Evolutionary conservation across 2,113 vertebrate genomes (phyloP).

Genomic region (Rhegmatorhina hoffmannsi): DNA sequence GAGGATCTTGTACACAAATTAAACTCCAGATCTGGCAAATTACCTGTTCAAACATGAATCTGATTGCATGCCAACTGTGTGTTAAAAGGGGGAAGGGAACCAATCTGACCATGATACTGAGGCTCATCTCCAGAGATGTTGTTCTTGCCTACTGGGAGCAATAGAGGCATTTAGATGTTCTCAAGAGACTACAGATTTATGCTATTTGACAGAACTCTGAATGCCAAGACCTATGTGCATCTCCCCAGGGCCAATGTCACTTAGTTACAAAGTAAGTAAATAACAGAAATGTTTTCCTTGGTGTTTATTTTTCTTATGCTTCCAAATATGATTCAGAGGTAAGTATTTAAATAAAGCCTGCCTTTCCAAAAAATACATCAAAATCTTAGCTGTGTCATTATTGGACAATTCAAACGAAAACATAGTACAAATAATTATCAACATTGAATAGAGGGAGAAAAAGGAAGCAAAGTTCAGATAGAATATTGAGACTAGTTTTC

Average conservation of each 20-base stretch:
- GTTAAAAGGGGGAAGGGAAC: not conserved
- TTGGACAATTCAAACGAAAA: not conserved
- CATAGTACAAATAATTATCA: not conserved
- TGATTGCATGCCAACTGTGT: rapidly evolving
- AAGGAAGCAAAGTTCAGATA: not conserved
- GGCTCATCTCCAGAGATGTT: rapidly evolving
- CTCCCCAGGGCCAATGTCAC: not conserved
- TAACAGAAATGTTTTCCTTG: not conserved
- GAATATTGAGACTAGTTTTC: not conserved
- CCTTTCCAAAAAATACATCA: not conserved
- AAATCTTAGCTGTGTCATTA: not conserved
- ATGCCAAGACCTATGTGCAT: not conserved
- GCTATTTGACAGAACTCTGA: not conserved
- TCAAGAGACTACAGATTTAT: not conserved
- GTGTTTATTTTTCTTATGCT: not conserved
- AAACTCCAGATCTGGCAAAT: not conserved
- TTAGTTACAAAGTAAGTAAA: not conserved
- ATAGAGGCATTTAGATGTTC: not conserved
- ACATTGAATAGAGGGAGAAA: not conserved
- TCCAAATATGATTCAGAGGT: not conserved
- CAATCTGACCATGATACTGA: not conserved
- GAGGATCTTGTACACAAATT: not conserved
- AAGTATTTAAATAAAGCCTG: not conserved
- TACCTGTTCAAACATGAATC: not conserved
- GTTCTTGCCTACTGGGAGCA: not conserved